Base-by-base conservation (phyloP, 2,113 vertebrate species). In the Phalacrocorax carbo region DNA sequence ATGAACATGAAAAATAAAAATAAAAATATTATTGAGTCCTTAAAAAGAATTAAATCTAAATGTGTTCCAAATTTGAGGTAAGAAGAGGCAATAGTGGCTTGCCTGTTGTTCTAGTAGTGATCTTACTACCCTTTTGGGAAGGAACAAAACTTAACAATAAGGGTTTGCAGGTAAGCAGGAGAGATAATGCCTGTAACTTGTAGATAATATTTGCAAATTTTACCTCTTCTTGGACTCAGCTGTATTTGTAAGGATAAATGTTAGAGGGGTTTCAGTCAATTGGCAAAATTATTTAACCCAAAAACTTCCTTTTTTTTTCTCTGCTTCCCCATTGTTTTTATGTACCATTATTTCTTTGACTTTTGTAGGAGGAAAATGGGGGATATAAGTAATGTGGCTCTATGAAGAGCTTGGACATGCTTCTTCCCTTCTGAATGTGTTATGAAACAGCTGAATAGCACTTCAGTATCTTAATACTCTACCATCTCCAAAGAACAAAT, bases 241-340 rank as follows among this genome's bases (percentile, higher is more conserved):
- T 81, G 5, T 52, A 48, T 83, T 64, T 3, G 2, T 61, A 36
- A 16, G 5, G 38, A 38, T 52, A 72, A 87, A 38, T 13, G 4
- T 9, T 89, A 6, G 17, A 52, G 22, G 38, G 12, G 2, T 68
- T 88, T 62, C 57, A 71, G 40, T 38, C 19, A 66, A 29, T 5
- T 42, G 20, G 12, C 12, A 92, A 51, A 68, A 54, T 62, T 49
- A 49, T 32, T 77, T 60, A 30, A 88, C 62, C 4, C 9, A 52
- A 66, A 68, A 60, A 1, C 4, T 5, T 32, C 4, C 8, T 3
- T 7, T 2, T 4, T 27, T 58, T 26, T 38, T 14, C 32, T 12
- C 4, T 38, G 5, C 13, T 88, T 77, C 14, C 1, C 2, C 2
- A 4, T 38, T 64, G 11, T 6, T 73, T 54, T 61, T 64, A 58